A percentile compares a stretch with the other conserved stretches of the same genome.
phyloP scores from a whole-genome alignment of 2,113 vertebrate species.

The Corvus moneduloides region DNA sequence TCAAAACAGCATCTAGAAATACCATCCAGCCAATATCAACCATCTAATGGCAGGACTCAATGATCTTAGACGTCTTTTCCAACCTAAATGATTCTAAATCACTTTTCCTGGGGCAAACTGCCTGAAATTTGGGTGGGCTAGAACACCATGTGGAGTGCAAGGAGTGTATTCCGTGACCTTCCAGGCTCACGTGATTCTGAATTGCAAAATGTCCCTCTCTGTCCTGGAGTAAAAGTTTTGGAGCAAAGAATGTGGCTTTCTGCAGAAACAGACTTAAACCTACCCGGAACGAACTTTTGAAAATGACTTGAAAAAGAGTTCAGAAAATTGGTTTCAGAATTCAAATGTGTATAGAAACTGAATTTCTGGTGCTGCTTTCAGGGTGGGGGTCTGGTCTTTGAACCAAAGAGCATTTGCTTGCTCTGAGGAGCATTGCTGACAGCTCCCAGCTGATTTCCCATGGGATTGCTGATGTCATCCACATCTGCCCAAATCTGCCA shows the following conservation, averaged over 20 bases:
- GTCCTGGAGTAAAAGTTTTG: not conserved
- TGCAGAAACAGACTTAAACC: not conserved
- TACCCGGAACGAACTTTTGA: accelerated
- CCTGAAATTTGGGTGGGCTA: not conserved
- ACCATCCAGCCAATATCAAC: not conserved
- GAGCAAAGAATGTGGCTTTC: not conserved
- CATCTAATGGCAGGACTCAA: not conserved
- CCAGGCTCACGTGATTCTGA: not conserved
- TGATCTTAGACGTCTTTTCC: not conserved
- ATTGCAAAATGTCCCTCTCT: not conserved
- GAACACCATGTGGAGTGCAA: not conserved
- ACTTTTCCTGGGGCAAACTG: not conserved
- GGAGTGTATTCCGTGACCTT: not conserved
- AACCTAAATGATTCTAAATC: not conserved
- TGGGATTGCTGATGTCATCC: not conserved
- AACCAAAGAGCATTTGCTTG: not conserved
- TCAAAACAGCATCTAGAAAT: not conserved
- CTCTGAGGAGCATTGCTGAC: not conserved
- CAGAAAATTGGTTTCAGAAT: not conserved
- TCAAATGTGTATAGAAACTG: not conserved
- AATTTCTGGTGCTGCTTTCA: not conserved
- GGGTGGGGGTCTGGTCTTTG: not conserved
- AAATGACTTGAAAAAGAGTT: not conserved
- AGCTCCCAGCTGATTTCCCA: not conserved
- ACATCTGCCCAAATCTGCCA: not conserved